Evolutionary conservation across 2,113 vertebrate species (phyloP), one percentile per base, ranked within the genome.

Genomic region (Labeo rohita): DNA sequence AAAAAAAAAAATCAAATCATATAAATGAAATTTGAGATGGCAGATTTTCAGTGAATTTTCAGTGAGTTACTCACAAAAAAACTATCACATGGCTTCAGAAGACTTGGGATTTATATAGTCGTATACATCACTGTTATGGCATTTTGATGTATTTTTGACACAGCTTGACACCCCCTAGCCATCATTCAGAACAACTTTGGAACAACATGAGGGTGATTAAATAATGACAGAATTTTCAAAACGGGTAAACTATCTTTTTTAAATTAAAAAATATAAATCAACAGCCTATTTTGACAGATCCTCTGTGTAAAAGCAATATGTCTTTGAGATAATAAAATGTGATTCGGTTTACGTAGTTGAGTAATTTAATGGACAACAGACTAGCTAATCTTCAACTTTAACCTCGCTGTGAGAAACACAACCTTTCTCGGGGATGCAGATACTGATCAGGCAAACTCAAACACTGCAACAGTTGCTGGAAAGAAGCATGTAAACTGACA

Each of bases 401-500:
- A 72, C 49, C 54, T 74, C 8, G 56, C n/a, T 36, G 16, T 59
- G 76, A 79, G 50, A 59, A 54, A 77, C 72, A 74, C 21, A 75
- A 3, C 28, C 49, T 82, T 82, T 59, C 8, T 43, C 80, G 70
- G 16, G 18, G 15, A 2, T 63, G 12, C 18, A 23, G 56, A 84
- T 18, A 18, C 36, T 83, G 63, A 87, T 83, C 45, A 84, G 34
- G 66, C 56, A 76, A 1, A 15, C 23, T 36, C 4, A 52, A 52
- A 77, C 43, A 73, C 39, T 74, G 76, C 21, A 23, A 80, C 78
- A 86, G 78, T 52, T 83, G 80, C 56, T 43, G 11, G 5, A 49
- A 12, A n/a, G 34, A 59, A 23, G 34, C 65, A 15, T 23, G 28
- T 15, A n/a, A 70, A 70, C 63, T 21, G 50, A 50, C 47, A 77